Percentiles rank a stretch among this genome's conserved stretches.
These are phyloP conservation scores for Dryoscopus gambensis DNA, from an alignment of 2,113 vertebrate species.

Conservation along the genomic window DNA sequence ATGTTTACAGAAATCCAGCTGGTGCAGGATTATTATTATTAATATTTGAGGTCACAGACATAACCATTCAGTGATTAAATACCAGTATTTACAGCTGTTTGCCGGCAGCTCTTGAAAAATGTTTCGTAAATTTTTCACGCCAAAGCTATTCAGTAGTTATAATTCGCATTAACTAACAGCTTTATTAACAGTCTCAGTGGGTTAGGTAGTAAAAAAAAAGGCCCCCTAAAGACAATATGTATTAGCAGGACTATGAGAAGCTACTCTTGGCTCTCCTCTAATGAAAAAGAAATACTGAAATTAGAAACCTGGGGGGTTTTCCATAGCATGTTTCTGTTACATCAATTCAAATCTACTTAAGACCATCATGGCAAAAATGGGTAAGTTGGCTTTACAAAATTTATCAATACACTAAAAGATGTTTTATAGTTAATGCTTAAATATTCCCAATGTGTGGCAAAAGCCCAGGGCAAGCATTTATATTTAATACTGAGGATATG, in stretches of 20 bases:
- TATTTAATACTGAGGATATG: not conserved
- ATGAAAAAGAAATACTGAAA: not conserved
- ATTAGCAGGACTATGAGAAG: not conserved
- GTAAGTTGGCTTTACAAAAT: not conserved
- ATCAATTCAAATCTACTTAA: not conserved
- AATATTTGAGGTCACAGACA: not conserved
- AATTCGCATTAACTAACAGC: not conserved
- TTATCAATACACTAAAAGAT: not conserved
- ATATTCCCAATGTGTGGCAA: not conserved
- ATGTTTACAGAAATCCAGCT: not conserved
- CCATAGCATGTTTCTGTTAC: not conserved
- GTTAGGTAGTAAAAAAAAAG: not conserved
- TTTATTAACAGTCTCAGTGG: not conserved
- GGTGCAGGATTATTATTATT: not conserved
- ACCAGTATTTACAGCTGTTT: not conserved
- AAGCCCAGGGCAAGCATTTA: not conserved
- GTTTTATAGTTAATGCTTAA: not conserved
- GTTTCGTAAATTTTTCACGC: not conserved
- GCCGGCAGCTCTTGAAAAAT: not conserved
- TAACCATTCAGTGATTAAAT: not conserved
- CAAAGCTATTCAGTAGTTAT: not conserved
- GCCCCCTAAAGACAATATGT: not conserved
- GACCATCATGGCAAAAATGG: not conserved
- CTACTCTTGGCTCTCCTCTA: not conserved
- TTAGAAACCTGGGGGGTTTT: not conserved